Evolutionary conservation across 2,113 vertebrate genomes (phyloP).

Genomic region (Ophthalmolycus amberensis): DNA sequence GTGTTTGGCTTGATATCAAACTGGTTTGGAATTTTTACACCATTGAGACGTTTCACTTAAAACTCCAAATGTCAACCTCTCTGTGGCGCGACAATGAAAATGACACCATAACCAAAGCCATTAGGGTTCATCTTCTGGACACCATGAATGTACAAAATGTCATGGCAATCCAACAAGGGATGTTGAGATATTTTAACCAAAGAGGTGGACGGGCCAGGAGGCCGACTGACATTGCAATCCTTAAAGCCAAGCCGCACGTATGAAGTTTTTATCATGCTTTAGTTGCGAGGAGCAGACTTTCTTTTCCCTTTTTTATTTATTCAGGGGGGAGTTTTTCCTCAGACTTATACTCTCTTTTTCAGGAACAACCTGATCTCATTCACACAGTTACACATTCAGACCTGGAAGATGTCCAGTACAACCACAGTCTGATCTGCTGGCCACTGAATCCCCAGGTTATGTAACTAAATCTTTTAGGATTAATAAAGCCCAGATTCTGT

Average conservation of each 20-base stretch:
- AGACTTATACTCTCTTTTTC: too few relatives aligned
- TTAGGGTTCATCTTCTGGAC: not conserved
- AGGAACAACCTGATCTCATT: not conserved
- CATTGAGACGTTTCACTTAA: not conserved
- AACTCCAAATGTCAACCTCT: not conserved
- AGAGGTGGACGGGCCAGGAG: not conserved
- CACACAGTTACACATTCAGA: not conserved
- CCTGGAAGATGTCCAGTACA: not conserved
- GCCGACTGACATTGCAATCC: too few relatives aligned
- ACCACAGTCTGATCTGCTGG: not conserved
- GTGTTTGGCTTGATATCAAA: not conserved
- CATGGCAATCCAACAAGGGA: not conserved
- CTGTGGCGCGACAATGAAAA: not conserved
- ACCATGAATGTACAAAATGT: not conserved
- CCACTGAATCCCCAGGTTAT: not conserved
- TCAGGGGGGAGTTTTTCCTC: too few relatives aligned
- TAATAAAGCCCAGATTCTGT: constrained; percentile 10
- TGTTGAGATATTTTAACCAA: not conserved
- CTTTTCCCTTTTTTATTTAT: not conserved
- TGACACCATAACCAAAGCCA: not conserved
- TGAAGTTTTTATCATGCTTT: not conserved
- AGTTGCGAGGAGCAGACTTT: not conserved
- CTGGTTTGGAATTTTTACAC: not conserved
- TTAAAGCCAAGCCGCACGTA: not conserved
- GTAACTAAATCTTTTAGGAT: constrained; percentile 17